Percentiles rank a stretch among this genome's conserved stretches.
Evolutionary conservation across 2,888 invertebrate genomes (phyloP).

Genomic region (Andrena minutula): DNA sequence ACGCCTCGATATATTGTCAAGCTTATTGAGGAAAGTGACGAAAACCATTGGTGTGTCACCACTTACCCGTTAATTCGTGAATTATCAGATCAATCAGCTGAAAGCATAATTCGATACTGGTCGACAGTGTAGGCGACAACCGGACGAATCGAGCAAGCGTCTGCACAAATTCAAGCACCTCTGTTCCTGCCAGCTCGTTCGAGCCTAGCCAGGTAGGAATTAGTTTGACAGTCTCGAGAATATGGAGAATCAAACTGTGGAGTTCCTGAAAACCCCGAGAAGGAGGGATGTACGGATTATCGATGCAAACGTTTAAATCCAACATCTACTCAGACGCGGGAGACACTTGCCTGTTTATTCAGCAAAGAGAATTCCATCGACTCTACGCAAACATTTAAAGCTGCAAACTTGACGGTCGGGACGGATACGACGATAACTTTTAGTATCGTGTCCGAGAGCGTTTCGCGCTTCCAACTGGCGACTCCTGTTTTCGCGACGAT

Average conservation of each 20-base stretch:
- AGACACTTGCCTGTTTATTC: conserved; percentile 65
- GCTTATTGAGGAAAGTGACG: background rate
- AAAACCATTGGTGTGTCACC: conserved; percentile 20
- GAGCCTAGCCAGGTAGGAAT: conserved; percentile 74
- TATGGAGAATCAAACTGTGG: conserved; percentile 67
- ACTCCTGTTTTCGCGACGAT: conserved; percentile 74
- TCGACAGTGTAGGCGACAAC: conserved; percentile 54
- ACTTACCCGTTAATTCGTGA: conserved; percentile 72
- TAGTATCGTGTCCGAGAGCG: conserved; percentile 71
- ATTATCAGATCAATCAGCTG: conserved; percentile 74
- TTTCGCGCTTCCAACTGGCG: conserved; percentile 73
- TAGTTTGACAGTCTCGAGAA: conserved; percentile 75
- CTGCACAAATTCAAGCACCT: conserved; percentile 57
- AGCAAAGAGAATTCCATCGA: conserved; percentile 70
- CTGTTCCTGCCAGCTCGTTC: conserved; percentile 59
- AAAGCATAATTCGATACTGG: conserved; percentile 74
- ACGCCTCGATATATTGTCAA: too few species aligned
- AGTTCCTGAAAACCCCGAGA: conserved; percentile 54
- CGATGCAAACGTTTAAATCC: background rate
- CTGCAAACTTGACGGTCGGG: conserved; percentile 76
- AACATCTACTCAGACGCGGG: background rate
- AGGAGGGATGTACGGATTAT: background rate
- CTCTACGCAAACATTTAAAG: conserved; percentile 74
- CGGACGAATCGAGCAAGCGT: conserved; percentile 65
- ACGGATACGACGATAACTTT: conserved; percentile 72